A percentile compares a stretch with the other conserved stretches of the same genome.
Conservation (phyloP, 1,140 invertebrate species). For the Lycorma delicatula region DNA sequence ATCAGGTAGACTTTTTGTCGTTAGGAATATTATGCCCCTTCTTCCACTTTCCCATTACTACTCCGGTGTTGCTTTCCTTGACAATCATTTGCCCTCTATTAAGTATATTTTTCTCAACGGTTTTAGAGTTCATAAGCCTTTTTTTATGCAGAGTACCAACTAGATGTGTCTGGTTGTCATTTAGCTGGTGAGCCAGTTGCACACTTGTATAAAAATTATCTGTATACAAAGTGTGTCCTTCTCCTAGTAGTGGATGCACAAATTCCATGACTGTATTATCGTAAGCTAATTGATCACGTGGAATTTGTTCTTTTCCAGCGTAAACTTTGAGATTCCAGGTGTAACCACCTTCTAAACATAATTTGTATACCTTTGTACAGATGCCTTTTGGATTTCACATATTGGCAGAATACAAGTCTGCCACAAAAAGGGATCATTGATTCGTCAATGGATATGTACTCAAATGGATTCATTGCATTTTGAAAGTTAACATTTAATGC, state of each 20-base stretch:
- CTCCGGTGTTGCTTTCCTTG: too few relatives aligned
- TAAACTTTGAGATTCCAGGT: slow-evolving; percentile 23
- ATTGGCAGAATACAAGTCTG: background rate
- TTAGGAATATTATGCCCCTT: background rate
- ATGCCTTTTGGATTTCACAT: background rate
- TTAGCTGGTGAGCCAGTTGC: slow-evolving; percentile 16
- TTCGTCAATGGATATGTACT: too few relatives aligned
- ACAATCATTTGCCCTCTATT: too few relatives aligned
- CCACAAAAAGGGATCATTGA: background rate
- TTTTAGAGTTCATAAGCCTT: too few relatives aligned
- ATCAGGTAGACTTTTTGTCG: background rate
- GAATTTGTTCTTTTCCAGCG: slow-evolving; percentile 19
- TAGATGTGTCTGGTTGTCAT: slow-evolving; percentile 15
- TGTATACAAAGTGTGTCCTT: slow-evolving; percentile 21
- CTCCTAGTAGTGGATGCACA: slow-evolving; percentile 12
- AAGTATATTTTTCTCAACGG: too few relatives aligned
- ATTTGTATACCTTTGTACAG: background rate
- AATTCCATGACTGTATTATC: slow-evolving; percentile 21
- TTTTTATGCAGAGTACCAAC: slow-evolving; percentile 20
- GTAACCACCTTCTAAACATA: slow-evolving; percentile 7
- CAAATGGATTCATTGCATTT: too few relatives aligned
- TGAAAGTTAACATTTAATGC: too few relatives aligned
- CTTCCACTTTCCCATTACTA: too few relatives aligned
- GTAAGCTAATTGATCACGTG: slow-evolving; percentile 18
- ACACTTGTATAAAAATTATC: slow-evolving; percentile 22